Evolutionary conservation across 2,797 vertebrate species (phyloP).

Genomic region (Pseudomugil gertrudae): DNA sequence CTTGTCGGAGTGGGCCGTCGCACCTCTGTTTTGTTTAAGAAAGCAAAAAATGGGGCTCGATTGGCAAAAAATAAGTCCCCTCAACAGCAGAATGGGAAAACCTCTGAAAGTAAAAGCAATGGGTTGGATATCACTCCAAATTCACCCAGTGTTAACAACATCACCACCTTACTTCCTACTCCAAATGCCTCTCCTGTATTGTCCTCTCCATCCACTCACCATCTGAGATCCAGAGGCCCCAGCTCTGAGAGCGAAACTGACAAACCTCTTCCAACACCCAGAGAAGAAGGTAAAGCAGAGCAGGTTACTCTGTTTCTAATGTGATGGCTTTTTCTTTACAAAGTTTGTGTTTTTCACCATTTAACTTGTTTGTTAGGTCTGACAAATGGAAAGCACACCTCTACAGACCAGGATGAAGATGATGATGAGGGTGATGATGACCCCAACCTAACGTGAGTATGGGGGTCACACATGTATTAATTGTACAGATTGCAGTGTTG

Average conservation of each 20-base stretch:
- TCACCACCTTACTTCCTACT: constrained; percentile 59
- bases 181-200: constrained; percentile 61
- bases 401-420: constrained; percentile 75
- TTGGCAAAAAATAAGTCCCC: constrained; percentile 80
- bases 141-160: constrained; percentile 51
- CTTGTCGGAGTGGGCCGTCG: constrained; percentile 87
- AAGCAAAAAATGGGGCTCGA: constrained; percentile 91
- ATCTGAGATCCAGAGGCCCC: constrained; percentile 84
- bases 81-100: constrained; percentile 82
- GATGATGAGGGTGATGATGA: constrained; percentile 53
- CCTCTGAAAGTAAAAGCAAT: constrained; percentile 67
- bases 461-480: not conserved
- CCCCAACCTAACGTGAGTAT: constrained; percentile 72
- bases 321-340: not conserved
- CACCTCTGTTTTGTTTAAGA: constrained; percentile 92
- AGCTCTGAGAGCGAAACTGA: constrained; percentile 84
- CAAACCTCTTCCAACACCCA: constrained; percentile 74
- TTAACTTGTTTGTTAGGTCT: constrained; percentile 75
- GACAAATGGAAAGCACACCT: constrained; percentile 86
- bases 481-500: not conserved
- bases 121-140: constrained; percentile 55
- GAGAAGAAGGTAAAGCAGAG: constrained; percentile 81
- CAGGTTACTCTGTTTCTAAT: not conserved
- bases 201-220: constrained; percentile 73
- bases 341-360: constrained; percentile 14